phyloP scores from a whole-genome alignment of 2,113 vertebrate species.

The Protobothrops flavoviridis region DNA sequence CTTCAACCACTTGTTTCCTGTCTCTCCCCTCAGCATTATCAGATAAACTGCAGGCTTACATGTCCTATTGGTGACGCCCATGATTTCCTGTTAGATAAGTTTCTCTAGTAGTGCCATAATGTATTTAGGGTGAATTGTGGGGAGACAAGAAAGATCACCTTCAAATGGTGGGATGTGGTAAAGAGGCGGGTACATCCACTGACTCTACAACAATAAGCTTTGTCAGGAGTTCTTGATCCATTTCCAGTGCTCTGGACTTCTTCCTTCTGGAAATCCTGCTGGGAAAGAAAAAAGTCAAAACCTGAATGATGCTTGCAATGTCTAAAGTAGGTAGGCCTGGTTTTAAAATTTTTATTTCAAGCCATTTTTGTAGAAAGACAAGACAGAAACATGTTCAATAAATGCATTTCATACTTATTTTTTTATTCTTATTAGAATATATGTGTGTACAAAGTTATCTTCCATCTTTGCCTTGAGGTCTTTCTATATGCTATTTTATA shows the following conservation, averaged over 20 bases:
- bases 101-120: not conserved
- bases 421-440: not conserved
- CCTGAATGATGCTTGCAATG: not conserved
- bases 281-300: not conserved
- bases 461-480: not conserved
- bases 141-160: slow-evolving; percentile 63
- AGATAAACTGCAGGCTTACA: not conserved
- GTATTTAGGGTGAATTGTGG: not conserved
- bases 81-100: not conserved
- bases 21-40: not conserved
- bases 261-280: slow-evolving; percentile 69
- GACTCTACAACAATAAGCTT: slow-evolving; percentile 76
- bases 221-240: slow-evolving; percentile 66
- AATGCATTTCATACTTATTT: not conserved
- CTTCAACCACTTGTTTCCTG: not conserved
- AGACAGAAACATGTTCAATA: not conserved
- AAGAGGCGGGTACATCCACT: slow-evolving; percentile 79
- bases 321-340: not conserved
- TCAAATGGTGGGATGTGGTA: slow-evolving; percentile 82
- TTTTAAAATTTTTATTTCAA: not conserved
- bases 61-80: not conserved
- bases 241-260: slow-evolving; percentile 63
- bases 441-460: not conserved
- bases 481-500: not conserved
- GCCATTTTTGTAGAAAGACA: not conserved